A percentile compares a stretch with the other conserved stretches of the same genome.
Evolutionary conservation across 2,888 invertebrate genomes (phyloP).

Genomic region (Nemurella pictetii): DNA sequence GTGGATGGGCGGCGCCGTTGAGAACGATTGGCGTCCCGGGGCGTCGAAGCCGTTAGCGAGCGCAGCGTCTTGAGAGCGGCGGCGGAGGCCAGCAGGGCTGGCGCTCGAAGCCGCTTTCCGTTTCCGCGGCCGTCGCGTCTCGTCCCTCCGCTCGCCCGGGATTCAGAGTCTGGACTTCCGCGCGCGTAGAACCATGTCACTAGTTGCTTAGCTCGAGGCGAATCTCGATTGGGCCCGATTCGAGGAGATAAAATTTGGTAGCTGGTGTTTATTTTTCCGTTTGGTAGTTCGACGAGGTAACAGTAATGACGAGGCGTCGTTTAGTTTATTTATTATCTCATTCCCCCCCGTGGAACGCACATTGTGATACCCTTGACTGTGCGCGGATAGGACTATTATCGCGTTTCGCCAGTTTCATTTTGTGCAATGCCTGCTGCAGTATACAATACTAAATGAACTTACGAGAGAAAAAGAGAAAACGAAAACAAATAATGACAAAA

Average conservation of each 20-base stretch:
- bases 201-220: background rate
- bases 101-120: no score
- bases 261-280: background rate
- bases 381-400: background rate
- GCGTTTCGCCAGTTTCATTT: conserved; percentile 13
- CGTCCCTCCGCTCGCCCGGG: no score
- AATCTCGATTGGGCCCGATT: background rate
- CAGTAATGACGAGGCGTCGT: background rate
- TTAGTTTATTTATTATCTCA: conserved; percentile 17
- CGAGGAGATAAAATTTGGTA: conserved; percentile 3
- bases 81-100: no score
- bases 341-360: conserved; percentile 18
- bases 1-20: no score
- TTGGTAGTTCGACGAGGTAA: background rate
- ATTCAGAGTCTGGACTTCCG: no score
- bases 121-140: no score
- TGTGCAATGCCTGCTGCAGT: conserved; percentile 1
- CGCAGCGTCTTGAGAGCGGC: no score
- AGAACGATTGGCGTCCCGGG: no score
- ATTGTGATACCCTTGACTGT: conserved; percentile 20
- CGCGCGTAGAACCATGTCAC: background rate
- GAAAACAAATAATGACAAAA: background rate
- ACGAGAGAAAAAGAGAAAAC: background rate
- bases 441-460: background rate
- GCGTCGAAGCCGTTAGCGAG: no score